Evolutionary conservation across 2,113 vertebrate species (phyloP).

Genomic region (Vicugna pacos): DNA sequence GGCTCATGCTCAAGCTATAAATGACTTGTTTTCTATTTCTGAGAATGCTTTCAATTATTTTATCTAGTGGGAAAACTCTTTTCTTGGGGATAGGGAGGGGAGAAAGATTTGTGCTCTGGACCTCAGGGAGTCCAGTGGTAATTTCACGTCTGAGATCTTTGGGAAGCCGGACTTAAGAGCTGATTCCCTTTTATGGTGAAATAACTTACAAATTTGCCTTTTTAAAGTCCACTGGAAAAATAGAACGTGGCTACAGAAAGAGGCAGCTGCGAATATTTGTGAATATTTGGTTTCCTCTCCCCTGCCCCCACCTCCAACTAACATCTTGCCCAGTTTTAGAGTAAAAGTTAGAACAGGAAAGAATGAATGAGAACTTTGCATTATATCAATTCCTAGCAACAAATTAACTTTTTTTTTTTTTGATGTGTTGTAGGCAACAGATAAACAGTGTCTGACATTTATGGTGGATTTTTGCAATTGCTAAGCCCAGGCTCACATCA

Average conservation of each 20-base stretch:
- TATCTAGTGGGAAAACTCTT: slow-evolving; percentile 74
- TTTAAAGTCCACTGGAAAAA: slow-evolving; percentile 28
- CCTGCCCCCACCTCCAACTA: accelerated
- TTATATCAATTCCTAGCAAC: not conserved
- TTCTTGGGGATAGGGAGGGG: slow-evolving; percentile 40
- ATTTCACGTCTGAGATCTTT: slow-evolving; percentile 42
- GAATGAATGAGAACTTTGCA: not conserved
- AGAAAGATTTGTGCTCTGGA: not conserved
- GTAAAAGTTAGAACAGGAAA: not conserved
- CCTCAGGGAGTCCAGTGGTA: slow-evolving; percentile 69
- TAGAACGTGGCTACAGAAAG: not conserved
- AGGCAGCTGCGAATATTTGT: slow-evolving; percentile 44
- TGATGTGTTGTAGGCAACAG: not conserved
- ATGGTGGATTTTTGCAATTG: not conserved
- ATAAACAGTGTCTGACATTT: not conserved
- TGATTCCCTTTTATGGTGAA: slow-evolving; percentile 82
- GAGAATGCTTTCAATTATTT: slow-evolving; percentile 72
- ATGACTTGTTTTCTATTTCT: not conserved
- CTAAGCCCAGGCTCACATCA: not conserved
- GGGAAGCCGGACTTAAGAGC: slow-evolving; percentile 37
- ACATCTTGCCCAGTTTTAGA: not conserved
- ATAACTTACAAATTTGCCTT: slow-evolving; percentile 65
- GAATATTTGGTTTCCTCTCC: not conserved
- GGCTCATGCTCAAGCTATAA: not conserved
- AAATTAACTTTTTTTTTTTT: not conserved